Evolutionary conservation across 2,113 vertebrate species (phyloP), one percentile per base, ranked within the genome.

Genomic region (Phylloscopus trochiloides): DNA sequence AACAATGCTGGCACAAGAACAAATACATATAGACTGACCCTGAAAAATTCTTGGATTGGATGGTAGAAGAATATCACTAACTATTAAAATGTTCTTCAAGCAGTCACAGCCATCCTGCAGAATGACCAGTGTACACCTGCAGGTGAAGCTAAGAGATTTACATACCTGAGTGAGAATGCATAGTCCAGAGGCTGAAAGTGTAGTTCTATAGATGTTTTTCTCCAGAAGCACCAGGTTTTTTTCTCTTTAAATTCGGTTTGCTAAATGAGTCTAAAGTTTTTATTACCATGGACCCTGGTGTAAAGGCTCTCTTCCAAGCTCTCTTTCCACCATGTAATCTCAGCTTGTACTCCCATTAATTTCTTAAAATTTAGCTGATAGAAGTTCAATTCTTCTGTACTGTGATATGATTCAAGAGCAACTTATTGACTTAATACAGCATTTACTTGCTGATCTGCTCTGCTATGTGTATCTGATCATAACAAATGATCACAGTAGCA

Each of bases 1-100:
- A 95, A 94, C 92, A 95, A 94, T 92, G 83, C 48, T 95, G 94
- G 92, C 78, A 48, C 26, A 52, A 63, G 95, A 92, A 91, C 88
- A 96, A 84, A 91, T 71, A 73, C 22, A 48, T 88, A 93, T 79
- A 83, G 38, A 42, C 42, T 94, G 92, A 65, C 78, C 52, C 48
- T 63, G 84, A 82, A 93, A 84, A 84, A 67, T 40, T 75, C 31
- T 70, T 66, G 45, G 38, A 17, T 13, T 90, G 62, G 14, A 79
- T 62, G 34, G 66, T 76, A 83, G 89, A 91, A 32, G 28, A 76
- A 13, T 68, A 68, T 57, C 58, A 36, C 21, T 79, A 71, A 63
- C 29, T 89, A 48, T 47, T 57, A 40, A 63, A 72, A 7, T 15
- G 5, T 45, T 68, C 54, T 67, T 75, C 45, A 40, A 36, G 20